These are phyloP conservation scores for Drosophila prostipennis DNA, from an alignment of 2,888 invertebrate species.

Conservation along the genomic window DNA sequence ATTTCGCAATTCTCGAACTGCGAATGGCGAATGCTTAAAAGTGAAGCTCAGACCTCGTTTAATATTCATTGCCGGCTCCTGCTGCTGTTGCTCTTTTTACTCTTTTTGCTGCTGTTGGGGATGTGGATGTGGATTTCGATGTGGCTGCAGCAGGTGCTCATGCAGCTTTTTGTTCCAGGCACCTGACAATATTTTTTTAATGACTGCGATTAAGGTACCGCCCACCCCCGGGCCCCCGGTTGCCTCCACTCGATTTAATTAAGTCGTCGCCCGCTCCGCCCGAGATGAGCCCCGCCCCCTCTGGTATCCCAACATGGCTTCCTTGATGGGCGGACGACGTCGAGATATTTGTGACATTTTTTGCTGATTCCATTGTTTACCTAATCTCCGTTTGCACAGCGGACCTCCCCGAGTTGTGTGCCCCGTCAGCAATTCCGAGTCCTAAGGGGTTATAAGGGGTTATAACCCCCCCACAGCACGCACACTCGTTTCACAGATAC, in stretches of 20 bases:
- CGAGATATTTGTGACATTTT: conserved; percentile 41
- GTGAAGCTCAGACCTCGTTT: conserved; percentile 49
- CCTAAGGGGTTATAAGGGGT: conserved; percentile 39
- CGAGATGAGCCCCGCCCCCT: conserved; percentile 14
- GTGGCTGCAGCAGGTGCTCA: conserved; percentile 59
- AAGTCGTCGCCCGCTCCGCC: conserved; percentile 60
- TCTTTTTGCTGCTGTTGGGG: background rate
- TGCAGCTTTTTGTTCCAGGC: conserved; percentile 60
- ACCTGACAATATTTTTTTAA: conserved; percentile 79
- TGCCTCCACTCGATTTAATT: conserved; percentile 67
- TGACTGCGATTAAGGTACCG: conserved; percentile 70
- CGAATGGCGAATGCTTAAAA: conserved; percentile 40
- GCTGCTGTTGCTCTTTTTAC: conserved; percentile 24
- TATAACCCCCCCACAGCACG: conserved; percentile 1
- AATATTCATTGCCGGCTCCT: conserved; percentile 61
- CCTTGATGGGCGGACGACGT: conserved; percentile 16
- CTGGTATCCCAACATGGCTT: conserved; percentile 22
- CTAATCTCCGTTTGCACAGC: conserved; percentile 72
- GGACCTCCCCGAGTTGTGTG: conserved; percentile 48
- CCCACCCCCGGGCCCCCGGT: conserved; percentile 22
- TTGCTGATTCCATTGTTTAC: conserved; percentile 78
- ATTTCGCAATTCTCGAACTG: conserved; percentile 51
- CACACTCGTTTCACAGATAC: conserved; percentile 7
- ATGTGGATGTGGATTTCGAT: background rate
- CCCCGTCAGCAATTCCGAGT: conserved; percentile 60